phyloP scores from a whole-genome alignment of 2,797 vertebrate genomes.

The Hybognathus amarus region DNA sequence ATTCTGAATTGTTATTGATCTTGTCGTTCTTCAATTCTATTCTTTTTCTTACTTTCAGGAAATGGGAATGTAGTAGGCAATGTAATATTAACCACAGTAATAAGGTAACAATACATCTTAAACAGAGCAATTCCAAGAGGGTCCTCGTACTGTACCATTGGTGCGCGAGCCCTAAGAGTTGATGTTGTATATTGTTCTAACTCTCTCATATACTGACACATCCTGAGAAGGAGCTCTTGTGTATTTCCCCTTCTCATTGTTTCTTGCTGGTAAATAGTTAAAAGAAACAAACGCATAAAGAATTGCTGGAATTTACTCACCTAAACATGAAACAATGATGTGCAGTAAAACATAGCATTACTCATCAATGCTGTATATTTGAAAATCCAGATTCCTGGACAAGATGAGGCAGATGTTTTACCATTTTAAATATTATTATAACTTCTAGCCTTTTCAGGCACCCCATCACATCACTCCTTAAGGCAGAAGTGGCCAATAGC shows the following conservation, averaged over 20 bases:
- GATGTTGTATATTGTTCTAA: neutral
- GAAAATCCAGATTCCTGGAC: slow-evolving; percentile 1
- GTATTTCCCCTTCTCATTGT: slow-evolving; percentile 25
- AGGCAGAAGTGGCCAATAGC: slow-evolving; percentile 35
- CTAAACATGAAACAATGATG: neutral
- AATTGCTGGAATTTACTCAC: slow-evolving; percentile 42
- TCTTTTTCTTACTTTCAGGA: neutral
- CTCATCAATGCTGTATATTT: slow-evolving; percentile 9
- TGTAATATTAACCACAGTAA: neutral
- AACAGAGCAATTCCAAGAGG: neutral
- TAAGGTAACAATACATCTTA: neutral
- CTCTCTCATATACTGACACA: slow-evolving; percentile 12
- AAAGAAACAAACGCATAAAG: slow-evolving; percentile 11
- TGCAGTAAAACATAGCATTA: slow-evolving; percentile 18
- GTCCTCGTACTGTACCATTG: too few relatives aligned
- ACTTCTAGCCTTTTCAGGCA: slow-evolving; percentile 21
- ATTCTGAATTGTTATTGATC: neutral
- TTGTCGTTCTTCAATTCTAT: neutral
- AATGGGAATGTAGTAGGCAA: neutral
- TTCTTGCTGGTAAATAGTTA: slow-evolving; percentile 30
- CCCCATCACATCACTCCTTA: neutral
- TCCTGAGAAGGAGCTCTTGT: slow-evolving; percentile 5
- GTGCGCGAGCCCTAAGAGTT: neutral
- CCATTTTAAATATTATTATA: slow-evolving; percentile 25
- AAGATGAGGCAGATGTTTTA: slow-evolving; percentile 14